phyloP scores from a whole-genome alignment of 2,888 invertebrate genomes.

The Plagodis dolabraria region DNA sequence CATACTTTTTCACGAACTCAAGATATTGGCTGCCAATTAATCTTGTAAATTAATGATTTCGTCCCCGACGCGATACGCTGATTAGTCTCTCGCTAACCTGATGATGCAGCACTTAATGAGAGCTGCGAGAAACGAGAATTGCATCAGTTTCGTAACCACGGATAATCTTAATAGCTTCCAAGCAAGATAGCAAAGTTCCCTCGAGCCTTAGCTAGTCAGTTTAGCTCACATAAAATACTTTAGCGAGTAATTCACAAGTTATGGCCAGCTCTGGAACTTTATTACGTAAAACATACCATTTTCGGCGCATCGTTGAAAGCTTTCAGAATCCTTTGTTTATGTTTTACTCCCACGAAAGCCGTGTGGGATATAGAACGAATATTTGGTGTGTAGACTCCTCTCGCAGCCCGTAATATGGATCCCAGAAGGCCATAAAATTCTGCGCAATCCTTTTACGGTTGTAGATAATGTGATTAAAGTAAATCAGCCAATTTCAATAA shows the following conservation, averaged over 20 bases:
- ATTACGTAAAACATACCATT: slow-evolving; percentile 35
- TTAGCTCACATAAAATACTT: slow-evolving; percentile 30
- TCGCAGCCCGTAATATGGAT: slow-evolving; percentile 38
- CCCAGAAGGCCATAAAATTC: slow-evolving; percentile 49
- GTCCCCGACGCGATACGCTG: slow-evolving; percentile 2
- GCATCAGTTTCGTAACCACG: slow-evolving; percentile 8
- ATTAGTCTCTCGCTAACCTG: slow-evolving; percentile 3
- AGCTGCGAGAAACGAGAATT: slow-evolving; percentile 8
- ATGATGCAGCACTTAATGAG: slow-evolving; percentile 8
- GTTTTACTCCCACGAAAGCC: slow-evolving; percentile 31
- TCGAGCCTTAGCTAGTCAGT: slow-evolving; percentile 10
- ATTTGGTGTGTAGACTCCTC: slow-evolving; percentile 29
- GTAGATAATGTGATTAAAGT: slow-evolving; percentile 73
- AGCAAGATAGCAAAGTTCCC: slow-evolving; percentile 3
- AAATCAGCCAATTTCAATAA: slow-evolving; percentile 83
- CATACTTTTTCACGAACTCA: not conserved
- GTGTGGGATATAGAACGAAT: slow-evolving; percentile 27
- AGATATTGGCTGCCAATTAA: not conserved
- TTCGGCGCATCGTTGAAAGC: slow-evolving; percentile 32
- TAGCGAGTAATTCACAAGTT: slow-evolving; percentile 31
- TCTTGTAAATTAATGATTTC: slow-evolving; percentile 4
- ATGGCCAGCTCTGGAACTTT: slow-evolving; percentile 32
- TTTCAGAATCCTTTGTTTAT: slow-evolving; percentile 34
- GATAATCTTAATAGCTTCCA: slow-evolving; percentile 12
- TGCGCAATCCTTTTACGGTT: slow-evolving; percentile 68